phyloP scores from a whole-genome alignment of 35 echinoderm and acorn worm species.

The Holothuria glaberrima region DNA sequence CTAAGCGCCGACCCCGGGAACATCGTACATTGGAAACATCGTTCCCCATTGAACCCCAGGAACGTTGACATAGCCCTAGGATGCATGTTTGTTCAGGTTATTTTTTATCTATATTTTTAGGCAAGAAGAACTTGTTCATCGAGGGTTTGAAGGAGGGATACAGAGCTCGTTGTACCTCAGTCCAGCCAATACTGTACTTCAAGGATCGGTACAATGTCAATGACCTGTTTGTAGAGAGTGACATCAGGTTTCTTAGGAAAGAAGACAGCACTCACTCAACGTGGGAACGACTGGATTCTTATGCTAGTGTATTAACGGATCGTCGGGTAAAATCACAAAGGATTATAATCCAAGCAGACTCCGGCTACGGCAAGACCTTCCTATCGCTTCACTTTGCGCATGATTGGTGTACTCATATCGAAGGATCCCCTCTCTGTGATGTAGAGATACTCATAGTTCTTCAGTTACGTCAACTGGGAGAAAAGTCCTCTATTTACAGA shows the following conservation, averaged over 20 bases:
- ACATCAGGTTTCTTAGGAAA: background rate
- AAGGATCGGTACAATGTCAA: constrained; percentile 30
- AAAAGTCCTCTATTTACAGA: constrained; percentile 20
- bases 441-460: constrained; percentile 50
- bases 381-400: constrained; percentile 48
- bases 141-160: constrained; percentile 37
- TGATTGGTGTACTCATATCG: background rate
- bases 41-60: background rate
- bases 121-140: constrained; percentile 8
- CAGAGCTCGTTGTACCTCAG: background rate
- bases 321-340: constrained; percentile 9
- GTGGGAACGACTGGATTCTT: constrained; percentile 32
- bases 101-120: constrained; percentile 10
- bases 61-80: constrained; percentile 30
- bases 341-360: constrained; percentile 3
- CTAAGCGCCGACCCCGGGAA: constrained; percentile 26
- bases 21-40: background rate
- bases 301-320: constrained; percentile 19
- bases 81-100: constrained; percentile 32
- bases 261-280: background rate
- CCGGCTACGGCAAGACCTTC: constrained; percentile 30
- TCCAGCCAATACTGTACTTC: constrained; percentile 30
- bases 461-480: constrained; percentile 6
- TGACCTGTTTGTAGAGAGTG: constrained; percentile 48
- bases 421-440: constrained; percentile 33